Conservation (phyloP, 2,113 vertebrate genomes). For the Naja naja region DNA sequence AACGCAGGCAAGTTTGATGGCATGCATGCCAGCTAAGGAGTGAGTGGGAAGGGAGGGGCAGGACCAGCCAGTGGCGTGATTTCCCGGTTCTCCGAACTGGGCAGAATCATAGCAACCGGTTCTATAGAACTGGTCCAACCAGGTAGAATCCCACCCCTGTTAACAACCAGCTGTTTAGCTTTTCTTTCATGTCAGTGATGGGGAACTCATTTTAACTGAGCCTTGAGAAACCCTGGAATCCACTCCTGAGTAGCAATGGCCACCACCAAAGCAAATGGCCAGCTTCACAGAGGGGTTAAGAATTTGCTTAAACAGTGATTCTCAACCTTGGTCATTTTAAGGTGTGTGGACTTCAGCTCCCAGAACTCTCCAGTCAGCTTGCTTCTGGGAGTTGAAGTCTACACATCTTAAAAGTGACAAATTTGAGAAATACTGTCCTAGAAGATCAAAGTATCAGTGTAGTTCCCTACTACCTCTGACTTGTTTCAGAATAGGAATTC, state of each 20-base stretch:
- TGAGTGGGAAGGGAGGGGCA: too few species aligned
- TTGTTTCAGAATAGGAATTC: background rate
- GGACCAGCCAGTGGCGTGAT: too few species aligned
- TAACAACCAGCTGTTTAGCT: background rate
- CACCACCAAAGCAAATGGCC: background rate
- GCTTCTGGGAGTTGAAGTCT: background rate
- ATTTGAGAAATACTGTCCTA: background rate
- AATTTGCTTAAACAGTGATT: background rate
- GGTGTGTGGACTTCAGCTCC: background rate
- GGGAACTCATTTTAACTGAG: background rate
- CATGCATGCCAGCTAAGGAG: too few species aligned
- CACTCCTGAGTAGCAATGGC: background rate
- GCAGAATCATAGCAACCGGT: too few species aligned
- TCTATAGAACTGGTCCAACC: too few species aligned
- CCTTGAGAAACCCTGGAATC: background rate
- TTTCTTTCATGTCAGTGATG: background rate
- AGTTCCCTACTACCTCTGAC: background rate
- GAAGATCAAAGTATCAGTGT: background rate
- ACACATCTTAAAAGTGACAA: background rate
- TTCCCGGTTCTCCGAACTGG: too few species aligned
- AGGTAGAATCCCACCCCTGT: too few species aligned
- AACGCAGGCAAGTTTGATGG: too few species aligned
- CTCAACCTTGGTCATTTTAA: background rate
- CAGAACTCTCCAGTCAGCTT: background rate
- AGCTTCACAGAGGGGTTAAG: background rate